Evolutionary conservation across 2,113 vertebrate genomes (phyloP).

Genomic region (Tringa solitaria): DNA sequence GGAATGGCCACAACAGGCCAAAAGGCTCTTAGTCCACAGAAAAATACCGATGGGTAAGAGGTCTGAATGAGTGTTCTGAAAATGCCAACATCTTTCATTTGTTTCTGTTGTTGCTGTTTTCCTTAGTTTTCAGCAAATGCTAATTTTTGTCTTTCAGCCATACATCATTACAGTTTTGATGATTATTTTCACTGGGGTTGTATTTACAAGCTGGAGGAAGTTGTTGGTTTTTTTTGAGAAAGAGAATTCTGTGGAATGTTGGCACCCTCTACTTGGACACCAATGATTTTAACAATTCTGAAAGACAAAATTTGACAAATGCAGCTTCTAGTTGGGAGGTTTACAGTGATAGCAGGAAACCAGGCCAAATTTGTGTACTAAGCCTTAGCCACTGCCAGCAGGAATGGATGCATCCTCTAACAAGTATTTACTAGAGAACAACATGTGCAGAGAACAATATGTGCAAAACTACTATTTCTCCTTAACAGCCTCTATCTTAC

Average conservation of each 20-base stretch:
- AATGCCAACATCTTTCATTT: neutral
- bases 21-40: neutral
- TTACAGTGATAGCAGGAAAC: neutral
- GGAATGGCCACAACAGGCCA: neutral
- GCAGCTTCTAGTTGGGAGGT: neutral
- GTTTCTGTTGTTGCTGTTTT: neutral
- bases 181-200: neutral
- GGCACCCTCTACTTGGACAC: neutral
- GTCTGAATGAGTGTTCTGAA: neutral
- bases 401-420: neutral
- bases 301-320: neutral
- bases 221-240: neutral
- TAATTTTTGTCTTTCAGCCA: neutral
- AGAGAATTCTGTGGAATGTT: neutral
- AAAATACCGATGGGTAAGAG: neutral
- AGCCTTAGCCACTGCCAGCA: neutral
- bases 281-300: neutral
- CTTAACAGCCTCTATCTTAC: neutral
- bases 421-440: conserved; percentile 19
- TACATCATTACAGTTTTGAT: neutral
- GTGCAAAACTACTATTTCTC: neutral
- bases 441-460: conserved; percentile 19
- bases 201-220: neutral
- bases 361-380: neutral
- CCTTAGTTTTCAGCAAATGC: neutral